Conservation (phyloP, 1,140 invertebrate genomes). For the Trigoniulus corallinus region DNA sequence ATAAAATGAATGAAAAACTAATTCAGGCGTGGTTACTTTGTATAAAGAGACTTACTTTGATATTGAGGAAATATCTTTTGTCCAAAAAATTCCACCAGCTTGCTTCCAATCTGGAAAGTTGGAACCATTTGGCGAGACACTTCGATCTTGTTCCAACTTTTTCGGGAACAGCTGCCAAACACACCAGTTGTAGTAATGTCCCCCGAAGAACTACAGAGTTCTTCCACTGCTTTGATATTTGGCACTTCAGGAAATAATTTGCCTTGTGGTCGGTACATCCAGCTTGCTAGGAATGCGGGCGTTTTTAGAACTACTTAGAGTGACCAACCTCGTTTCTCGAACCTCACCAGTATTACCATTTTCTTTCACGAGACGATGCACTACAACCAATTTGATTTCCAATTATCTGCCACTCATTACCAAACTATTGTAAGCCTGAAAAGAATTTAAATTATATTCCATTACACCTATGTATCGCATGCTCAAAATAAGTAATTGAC, state of each 20-base stretch:
- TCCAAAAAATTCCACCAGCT: slow-evolving; percentile 32
- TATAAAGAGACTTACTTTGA: no score
- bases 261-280: no score
- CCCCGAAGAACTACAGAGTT: no score
- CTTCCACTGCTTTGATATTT: slow-evolving; percentile 27
- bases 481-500: slow-evolving; percentile 10
- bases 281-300: no score
- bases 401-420: slow-evolving; percentile 34
- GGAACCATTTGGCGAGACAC: slow-evolving; percentile 35
- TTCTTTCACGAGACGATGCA: slow-evolving; percentile 33
- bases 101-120: slow-evolving; percentile 35
- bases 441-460: neutral
- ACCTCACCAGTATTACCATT: slow-evolving; percentile 29
- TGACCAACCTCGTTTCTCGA: no score
- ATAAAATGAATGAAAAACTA: no score
- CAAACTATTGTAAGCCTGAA: slow-evolving; percentile 28
- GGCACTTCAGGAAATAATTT: slow-evolving; percentile 26
- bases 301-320: no score
- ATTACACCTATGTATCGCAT: neutral
- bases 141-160: slow-evolving; percentile 31
- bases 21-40: no score
- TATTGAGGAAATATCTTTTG: no score
- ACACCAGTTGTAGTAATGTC: slow-evolving; percentile 25
- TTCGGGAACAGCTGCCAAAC: slow-evolving; percentile 29
- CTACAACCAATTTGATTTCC: slow-evolving; percentile 30